Base-by-base conservation (phyloP, 30 jellyfish, hydroid and myxozoan genomes). In the Turritopsis rubra region DNA sequence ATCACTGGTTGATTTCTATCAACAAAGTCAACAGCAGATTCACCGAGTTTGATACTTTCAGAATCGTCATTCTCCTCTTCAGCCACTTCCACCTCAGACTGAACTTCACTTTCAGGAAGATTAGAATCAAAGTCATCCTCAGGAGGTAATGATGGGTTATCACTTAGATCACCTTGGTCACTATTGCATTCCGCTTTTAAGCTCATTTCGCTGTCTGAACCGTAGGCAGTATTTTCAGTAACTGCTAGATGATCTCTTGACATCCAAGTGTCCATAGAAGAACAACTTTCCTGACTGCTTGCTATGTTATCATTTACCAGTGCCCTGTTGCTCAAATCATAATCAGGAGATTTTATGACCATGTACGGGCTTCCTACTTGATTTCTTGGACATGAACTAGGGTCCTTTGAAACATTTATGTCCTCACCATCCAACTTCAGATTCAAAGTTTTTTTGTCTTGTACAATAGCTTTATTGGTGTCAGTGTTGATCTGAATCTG, bases 161-260 rank as follows among this genome's bases (percentile, higher is more conserved):
- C 97, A 21, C 92, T 79, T 1, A 80, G 77, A 20, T 87, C 97
- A 70, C 74, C 90, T 16, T 91, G 95, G 83, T 93, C 85, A 66
- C 90, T 79, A 71, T 22, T 53, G 24, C 52, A 53, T 79, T 79
- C 76, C 18, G 27, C 74, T 22, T 79, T 54, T 53, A 79, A 79
- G 30, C 85, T 79, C 78, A 23, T 72, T 18, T 79, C 85, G 30
- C 74, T 79, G 52, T 29, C 75, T 22, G 85, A 79, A 8, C 27
- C 28, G 26, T 53, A 27, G 16, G 71, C 8, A 16, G 9, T 9
- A n/a, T 68, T 16, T n/a, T 23, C 28, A 27, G 19, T 68, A 9
- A 68, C 31, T n/a, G 28, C 21, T 68, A 22, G 31, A 68, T 22
- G 77, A 68, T 68, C 30, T 27, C 19, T 68, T 16, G 77, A n/a